Conservation (phyloP, 2,888 invertebrate genomes). For the Drosophila setosimentum region DNA sequence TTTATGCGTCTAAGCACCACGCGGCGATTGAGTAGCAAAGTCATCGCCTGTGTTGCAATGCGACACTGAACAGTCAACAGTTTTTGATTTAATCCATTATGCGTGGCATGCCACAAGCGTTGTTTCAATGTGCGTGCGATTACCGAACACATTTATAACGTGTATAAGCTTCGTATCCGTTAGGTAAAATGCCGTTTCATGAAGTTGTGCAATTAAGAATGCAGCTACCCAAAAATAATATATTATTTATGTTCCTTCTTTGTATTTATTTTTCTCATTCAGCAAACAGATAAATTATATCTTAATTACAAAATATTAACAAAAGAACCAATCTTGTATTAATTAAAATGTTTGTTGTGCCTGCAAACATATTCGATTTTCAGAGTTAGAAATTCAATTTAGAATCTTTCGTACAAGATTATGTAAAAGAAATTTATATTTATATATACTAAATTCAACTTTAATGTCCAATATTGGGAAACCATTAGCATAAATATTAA, state of each 20-base stretch:
- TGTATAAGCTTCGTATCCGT: background rate
- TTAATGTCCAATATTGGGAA: background rate
- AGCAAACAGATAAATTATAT: background rate
- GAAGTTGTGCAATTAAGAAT: background rate
- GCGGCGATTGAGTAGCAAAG: slow-evolving; percentile 35
- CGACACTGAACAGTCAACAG: slow-evolving; percentile 36
- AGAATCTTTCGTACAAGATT: background rate
- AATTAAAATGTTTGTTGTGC: background rate
- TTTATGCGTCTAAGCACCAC: slow-evolving; percentile 64
- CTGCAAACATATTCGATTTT: background rate
- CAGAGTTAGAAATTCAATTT: background rate
- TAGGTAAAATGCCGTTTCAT: background rate
- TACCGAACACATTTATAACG: background rate
- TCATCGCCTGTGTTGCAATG: slow-evolving; percentile 48
- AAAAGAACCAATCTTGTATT: background rate
- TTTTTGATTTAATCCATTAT: slow-evolving; percentile 45
- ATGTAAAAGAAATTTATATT: no score
- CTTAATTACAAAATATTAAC: background rate
- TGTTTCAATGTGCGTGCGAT: slow-evolving; percentile 2
- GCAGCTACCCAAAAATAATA: rapidly evolving
- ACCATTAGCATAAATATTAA: background rate
- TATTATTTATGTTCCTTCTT: background rate
- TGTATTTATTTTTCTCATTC: background rate
- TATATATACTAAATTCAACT: background rate
- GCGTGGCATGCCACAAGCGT: slow-evolving; percentile 25